These are phyloP conservation scores for Cephus nigrinus DNA, from an alignment of 2,888 invertebrate genomes.

Conservation along the genomic window DNA sequence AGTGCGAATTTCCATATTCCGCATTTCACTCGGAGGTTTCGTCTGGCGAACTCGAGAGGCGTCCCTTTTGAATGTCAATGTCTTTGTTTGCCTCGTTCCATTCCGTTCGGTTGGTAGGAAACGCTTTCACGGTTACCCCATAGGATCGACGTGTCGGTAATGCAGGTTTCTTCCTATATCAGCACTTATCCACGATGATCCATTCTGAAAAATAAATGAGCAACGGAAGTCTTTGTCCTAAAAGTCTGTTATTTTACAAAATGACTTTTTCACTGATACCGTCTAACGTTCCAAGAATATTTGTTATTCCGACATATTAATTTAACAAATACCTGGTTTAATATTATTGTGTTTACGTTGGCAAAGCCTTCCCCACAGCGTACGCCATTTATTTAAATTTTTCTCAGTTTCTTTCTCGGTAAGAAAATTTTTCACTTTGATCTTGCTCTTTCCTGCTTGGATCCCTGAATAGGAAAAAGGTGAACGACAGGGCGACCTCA, in stretches of 20 bases:
- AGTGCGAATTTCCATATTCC: constrained; percentile 16
- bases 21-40: constrained; percentile 35
- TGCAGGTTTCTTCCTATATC: neutral
- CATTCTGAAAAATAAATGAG: neutral
- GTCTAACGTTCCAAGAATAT: too few species aligned
- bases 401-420: neutral
- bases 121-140: neutral
- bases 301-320: neutral
- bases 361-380: neutral
- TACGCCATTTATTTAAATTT: neutral
- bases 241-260: neutral
- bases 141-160: neutral
- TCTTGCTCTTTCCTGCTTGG: neutral
- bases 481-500: neutral
- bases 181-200: neutral
- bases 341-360: neutral
- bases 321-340: neutral
- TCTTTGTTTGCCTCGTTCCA: constrained; percentile 49
- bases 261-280: neutral
- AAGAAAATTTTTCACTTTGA: neutral
- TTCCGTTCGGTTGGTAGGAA: constrained; percentile 9
- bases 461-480: neutral
- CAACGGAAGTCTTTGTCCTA: neutral
- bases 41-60: constrained; percentile 36
- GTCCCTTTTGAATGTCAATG: constrained; percentile 62